Conservation (phyloP, 2,113 vertebrate species). For the Thomomys bottae region DNA sequence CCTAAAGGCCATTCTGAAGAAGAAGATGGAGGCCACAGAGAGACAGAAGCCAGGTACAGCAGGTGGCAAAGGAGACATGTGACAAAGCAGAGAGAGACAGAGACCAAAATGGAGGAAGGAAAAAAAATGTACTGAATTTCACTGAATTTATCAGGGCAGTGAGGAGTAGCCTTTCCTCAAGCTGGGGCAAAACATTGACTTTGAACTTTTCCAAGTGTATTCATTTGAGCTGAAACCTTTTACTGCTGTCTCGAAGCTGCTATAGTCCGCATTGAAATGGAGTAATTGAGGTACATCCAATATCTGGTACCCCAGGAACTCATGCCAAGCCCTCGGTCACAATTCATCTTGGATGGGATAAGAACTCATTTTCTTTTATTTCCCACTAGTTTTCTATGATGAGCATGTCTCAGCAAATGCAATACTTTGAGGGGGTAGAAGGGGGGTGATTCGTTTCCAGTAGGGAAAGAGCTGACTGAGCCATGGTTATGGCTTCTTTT, state of each 20-base stretch:
- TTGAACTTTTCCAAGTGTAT: background rate
- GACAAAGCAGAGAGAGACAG: background rate
- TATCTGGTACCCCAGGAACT: background rate
- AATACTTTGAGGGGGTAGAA: background rate
- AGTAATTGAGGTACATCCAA: background rate
- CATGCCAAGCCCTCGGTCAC: background rate
- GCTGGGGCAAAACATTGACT: background rate
- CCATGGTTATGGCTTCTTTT: constrained; percentile 14
- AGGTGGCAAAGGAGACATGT: background rate
- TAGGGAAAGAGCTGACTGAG: background rate
- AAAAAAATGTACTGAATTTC: background rate
- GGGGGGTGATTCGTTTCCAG: constrained; percentile 18
- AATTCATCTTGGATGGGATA: background rate
- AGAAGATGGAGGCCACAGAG: background rate
- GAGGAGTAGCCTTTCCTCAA: background rate
- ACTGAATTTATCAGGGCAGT: too few species aligned
- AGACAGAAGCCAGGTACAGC: background rate
- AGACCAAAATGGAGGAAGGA: too few species aligned
- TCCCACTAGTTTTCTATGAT: background rate
- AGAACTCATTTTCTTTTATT: background rate
- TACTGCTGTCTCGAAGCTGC: background rate
- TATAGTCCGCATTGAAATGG: background rate
- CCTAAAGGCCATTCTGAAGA: background rate
- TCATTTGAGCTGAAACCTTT: constrained; percentile 16
- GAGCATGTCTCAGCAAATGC: background rate